Evolutionary conservation across 1,140 invertebrate species (phyloP).

Genomic region (Halictus rubicundus): DNA sequence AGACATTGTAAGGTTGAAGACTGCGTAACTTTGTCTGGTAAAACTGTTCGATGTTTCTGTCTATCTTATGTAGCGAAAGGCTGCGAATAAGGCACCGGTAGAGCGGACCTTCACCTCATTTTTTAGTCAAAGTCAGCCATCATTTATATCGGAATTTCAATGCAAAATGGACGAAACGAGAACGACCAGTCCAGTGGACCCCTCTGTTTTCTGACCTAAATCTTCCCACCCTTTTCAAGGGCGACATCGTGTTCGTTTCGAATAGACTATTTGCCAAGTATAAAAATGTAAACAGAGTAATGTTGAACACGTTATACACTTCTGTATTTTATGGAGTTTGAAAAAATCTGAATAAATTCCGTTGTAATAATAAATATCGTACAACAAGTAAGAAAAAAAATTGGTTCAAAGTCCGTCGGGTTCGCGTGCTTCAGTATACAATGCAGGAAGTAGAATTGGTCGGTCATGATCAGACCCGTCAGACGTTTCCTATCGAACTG

Average conservation of each 20-base stretch:
- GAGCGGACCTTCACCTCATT: conserved; percentile 8
- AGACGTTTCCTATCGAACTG: too few relatives aligned
- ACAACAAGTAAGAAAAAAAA: too few relatives aligned
- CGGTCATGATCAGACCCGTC: too few relatives aligned
- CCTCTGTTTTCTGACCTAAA: conserved; percentile 5
- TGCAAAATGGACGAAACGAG: not conserved
- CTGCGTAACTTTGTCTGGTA: not conserved
- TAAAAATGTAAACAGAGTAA: not conserved
- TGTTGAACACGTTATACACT: not conserved
- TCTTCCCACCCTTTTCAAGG: not conserved
- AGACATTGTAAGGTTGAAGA: too few relatives aligned
- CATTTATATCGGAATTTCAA: conserved; percentile 4
- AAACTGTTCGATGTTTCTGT: not conserved
- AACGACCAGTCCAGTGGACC: not conserved
- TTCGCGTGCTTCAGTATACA: too few relatives aligned
- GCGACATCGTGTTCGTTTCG: not conserved
- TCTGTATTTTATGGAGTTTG: too few relatives aligned
- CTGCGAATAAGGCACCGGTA: not conserved
- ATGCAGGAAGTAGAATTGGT: too few relatives aligned
- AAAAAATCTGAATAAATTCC: too few relatives aligned
- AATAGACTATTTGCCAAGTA: not conserved
- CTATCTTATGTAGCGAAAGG: not conserved
- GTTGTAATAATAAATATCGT: too few relatives aligned
- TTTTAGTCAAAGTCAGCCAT: conserved; percentile 1
- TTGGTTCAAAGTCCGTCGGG: too few relatives aligned